Evolutionary conservation across 2,113 vertebrate genomes (phyloP), one percentile per base, ranked within the genome.

Genomic region (Pseudonaja textilis): DNA sequence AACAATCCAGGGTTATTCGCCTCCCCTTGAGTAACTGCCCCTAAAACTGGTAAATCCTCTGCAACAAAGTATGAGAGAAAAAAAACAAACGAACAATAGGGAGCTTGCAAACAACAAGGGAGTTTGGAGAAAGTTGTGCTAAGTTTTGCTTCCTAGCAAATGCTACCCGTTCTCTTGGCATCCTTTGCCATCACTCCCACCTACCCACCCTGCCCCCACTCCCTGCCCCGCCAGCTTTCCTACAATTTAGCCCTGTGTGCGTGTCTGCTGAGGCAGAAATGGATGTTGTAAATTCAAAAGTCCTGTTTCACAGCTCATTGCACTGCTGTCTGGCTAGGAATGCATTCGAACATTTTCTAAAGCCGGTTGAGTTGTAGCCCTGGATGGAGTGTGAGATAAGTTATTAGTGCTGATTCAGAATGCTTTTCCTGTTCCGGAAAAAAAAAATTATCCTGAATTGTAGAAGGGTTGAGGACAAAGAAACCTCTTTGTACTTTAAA

Each of bases 261-360:
- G 7, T 90, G 92, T 90, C 93, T 92, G 90, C 14, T 11, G 94
- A 89, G 89, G 95, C 95, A 96, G 96, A 93, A 91, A 81, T 47
- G 94, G 91, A 96, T 95, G 94, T 91, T 94, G 94, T 95, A 47
- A 95, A 94, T 96, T 96, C 95, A 95, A 96, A 96, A 94, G 94
- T 95, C 94, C 95, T 92, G 94, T 96, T 95, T 96, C 93, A 45
- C 94, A 95, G 93, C 45, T 92, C 93, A 95, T 96, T 95, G 96
- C 95, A 57, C 86, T 94, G 54, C 95, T 95, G 95, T 94, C 93
- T 0, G 92, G 59, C 93, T 87, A 93, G 94, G 96, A 20, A 96
- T 95, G 95, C 91, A 92, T 34, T 54, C 92, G 94, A 96, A 95
- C 94, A 95, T 94, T 85, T 91, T 14, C 14, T 34, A 4, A 91